These are phyloP conservation scores for Drosophila mayri DNA, from an alignment of 1,140 invertebrate species.

Conservation along the genomic window DNA sequence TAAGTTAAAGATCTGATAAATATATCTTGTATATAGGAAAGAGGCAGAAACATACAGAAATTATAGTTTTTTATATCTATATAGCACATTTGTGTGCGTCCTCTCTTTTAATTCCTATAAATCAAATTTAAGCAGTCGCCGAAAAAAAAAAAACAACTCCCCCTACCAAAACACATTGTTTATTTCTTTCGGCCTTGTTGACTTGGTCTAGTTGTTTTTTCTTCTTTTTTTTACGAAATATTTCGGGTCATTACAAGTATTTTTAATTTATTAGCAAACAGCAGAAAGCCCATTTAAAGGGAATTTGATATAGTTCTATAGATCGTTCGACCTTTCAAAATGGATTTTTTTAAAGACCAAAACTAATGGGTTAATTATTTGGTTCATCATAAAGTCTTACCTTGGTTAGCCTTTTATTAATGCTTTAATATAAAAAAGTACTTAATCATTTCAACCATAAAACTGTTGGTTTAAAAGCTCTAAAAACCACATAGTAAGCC, in stretches of 20 bases:
- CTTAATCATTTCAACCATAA: background rate
- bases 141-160: background rate
- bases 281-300: slow-evolving; percentile 20
- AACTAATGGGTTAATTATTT: slow-evolving; percentile 1
- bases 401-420: background rate
- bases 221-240: slow-evolving; percentile 24
- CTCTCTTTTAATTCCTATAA: slow-evolving; percentile 54
- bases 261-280: slow-evolving; percentile 26
- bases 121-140: slow-evolving; percentile 63
- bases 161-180: slow-evolving; percentile 24
- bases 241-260: slow-evolving; percentile 32
- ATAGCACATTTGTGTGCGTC: slow-evolving; percentile 1
- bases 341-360: background rate
- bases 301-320: slow-evolving; percentile 28
- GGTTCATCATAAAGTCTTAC: background rate
- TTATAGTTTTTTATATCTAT: background rate
- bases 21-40: background rate
- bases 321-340: background rate
- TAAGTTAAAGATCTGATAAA: slow-evolving; percentile 86
- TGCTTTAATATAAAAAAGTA: background rate
- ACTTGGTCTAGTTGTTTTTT: slow-evolving; percentile 14
- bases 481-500: background rate
- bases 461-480: background rate
- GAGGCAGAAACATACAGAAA: background rate
- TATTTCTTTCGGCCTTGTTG: slow-evolving; percentile 36